These are phyloP conservation scores for Probaryconus sp. DNA, from an alignment of 1,140 invertebrate genomes.

Conservation along the genomic window DNA sequence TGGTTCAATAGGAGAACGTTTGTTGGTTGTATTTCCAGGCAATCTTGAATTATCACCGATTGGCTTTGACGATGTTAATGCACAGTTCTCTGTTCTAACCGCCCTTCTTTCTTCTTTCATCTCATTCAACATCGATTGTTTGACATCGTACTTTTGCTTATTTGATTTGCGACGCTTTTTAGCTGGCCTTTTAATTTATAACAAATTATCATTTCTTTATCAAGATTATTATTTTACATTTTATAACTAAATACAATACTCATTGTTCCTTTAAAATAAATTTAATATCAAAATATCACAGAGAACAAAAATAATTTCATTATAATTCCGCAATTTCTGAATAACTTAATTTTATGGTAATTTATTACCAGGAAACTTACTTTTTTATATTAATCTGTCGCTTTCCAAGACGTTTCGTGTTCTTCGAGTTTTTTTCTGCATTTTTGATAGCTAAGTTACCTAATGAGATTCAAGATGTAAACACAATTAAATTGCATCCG, in stretches of 20 bases:
- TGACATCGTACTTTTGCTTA: not conserved
- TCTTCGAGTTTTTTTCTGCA: conserved; percentile 1
- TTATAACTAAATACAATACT: too few species aligned
- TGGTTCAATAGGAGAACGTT: conserved; percentile 3
- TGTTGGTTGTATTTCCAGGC: conserved; percentile 2
- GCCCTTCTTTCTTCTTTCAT: conserved; percentile 13
- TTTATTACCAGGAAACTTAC: too few species aligned
- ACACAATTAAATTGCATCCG: conserved; percentile 25
- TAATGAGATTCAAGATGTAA: not conserved
- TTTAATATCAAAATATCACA: too few species aligned
- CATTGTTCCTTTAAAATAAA: too few species aligned
- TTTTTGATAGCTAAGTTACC: conserved; percentile 14
- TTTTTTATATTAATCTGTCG: conserved; percentile 6
- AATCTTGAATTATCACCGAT: conserved; percentile 27
- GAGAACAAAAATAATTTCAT: too few species aligned
- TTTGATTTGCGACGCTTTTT: conserved; percentile 11
- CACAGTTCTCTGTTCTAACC: conserved; percentile 8
- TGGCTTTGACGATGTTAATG: conserved; percentile 19
- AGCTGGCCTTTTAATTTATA: conserved; percentile 15
- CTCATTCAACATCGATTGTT: conserved; percentile 9
- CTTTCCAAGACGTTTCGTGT: not conserved
- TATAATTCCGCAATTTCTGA: too few species aligned
- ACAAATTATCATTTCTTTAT: conserved; percentile 20
- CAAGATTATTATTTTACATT: too few species aligned
- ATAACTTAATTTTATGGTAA: too few species aligned